Evolutionary conservation across 2,113 vertebrate genomes (phyloP), one percentile per base, ranked within the genome.

Genomic region (Myiopsitta monachus): DNA sequence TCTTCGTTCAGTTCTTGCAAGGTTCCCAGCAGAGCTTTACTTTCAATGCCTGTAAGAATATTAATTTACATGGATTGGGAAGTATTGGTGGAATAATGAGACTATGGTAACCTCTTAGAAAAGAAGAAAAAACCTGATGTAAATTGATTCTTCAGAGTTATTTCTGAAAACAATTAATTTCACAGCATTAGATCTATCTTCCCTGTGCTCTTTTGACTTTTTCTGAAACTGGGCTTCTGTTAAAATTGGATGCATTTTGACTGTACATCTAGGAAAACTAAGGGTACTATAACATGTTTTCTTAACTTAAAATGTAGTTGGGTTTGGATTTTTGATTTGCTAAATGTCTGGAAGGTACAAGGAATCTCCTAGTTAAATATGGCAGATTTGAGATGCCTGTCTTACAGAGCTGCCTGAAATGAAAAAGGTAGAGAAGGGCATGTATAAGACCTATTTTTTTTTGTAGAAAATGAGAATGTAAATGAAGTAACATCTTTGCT

Each of bases 171-270:
- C 7, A 38, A 24, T 62, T 33, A 8, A 52, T 75, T 76, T 83
- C 1, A 17, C 63, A 7, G 33, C 22, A 22, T 46, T 16, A 43
- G 18, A 51, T 69, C 0, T 68, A 17, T 80, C 16, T 59, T 85
- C 77, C 41, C 18, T 44, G 66, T 78, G 66, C 10, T 18, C 47
- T 88, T 68, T 38, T 93, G 28, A 59, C 39, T 91, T 93, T 72
- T 36, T 68, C 8, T 92, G 23, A 97, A 86, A 87, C 57, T 84
- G 61, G 61, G 59, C n/a, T 86, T 41, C 17, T 3, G 19, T 94
- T 96, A 39, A 95, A 87, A 51, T 24, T 92, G 70, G 78, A 81
- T 88, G 66, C 54, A n/a, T 96, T 96, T 92, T 92, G 91, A 85
- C 83, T 95, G 74, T 55, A 59, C 46, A 68, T 86, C n/a, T 76